Percentiles rank a stretch among this genome's conserved stretches.
Evolutionary conservation across 2,797 vertebrate genomes (phyloP).

Genomic region (Etheostoma perlongum): DNA sequence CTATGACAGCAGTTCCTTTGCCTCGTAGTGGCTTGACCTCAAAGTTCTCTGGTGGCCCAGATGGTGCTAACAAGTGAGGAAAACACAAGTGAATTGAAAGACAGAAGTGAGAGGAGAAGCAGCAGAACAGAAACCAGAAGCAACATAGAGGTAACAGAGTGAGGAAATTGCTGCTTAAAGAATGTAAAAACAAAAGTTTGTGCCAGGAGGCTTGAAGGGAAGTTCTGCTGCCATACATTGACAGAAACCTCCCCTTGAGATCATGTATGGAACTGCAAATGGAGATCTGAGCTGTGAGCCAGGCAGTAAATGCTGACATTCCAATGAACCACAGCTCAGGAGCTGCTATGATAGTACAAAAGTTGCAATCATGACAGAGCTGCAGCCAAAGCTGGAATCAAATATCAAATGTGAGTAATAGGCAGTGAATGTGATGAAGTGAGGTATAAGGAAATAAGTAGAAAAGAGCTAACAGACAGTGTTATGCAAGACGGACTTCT

Average conservation of each 20-base stretch:
- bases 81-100: conserved; percentile 48
- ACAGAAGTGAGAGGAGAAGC: conserved; percentile 35
- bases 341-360: conserved; percentile 63
- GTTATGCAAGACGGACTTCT: conserved; percentile 39
- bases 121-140: conserved; percentile 51
- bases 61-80: conserved; percentile 86
- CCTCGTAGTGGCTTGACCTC: conserved; percentile 92
- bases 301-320: conserved; percentile 74
- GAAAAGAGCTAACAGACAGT: conserved; percentile 30
- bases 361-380: conserved; percentile 47
- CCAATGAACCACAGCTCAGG: conserved; percentile 65
- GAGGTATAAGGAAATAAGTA: conserved; percentile 38
- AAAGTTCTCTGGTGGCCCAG: conserved; percentile 94
- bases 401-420: conserved; percentile 51
- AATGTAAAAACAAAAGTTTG: conserved; percentile 47
- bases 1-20: conserved; percentile 91
- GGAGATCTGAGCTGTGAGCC: conserved; percentile 56
- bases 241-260: conserved; percentile 61
- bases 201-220: conserved; percentile 61
- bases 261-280: conserved; percentile 61
- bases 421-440: conserved; percentile 55
- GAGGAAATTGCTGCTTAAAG: conserved; percentile 59
- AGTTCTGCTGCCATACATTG: conserved; percentile 62
- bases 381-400: conserved; percentile 57
- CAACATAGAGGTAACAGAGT: conserved; percentile 23